Base-by-base conservation (phyloP, 2,797 vertebrate genomes). In the Acanthurus lineatus region DNA sequence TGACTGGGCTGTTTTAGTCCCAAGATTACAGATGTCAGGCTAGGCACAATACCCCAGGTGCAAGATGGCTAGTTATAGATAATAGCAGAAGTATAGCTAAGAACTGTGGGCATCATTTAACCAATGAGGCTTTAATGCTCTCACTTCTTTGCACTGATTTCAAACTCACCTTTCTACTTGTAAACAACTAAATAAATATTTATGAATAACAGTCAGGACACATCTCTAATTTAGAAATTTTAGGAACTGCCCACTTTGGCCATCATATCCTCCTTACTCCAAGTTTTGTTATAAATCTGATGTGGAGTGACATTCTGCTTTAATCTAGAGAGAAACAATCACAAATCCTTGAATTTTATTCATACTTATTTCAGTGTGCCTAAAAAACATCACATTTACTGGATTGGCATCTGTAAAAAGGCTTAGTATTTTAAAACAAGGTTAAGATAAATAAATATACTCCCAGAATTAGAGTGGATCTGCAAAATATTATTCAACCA, bases 1-100 rank as follows among this genome's bases (percentile, higher is more conserved):
- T 70, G 51, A 71, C 72, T 76, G 38, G 25, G 66, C 61, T 52
- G 17, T 67, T 62, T 62, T 22, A 12, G 40, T 25, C 16, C 9
- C 48, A 59, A 54, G 32, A n/a, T 38, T 17, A 32, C 11, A 35
- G 32, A 68, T 9, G 59, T 16, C 57, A 54, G 3, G 15, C 22
- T 48, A 58, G 28, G 22, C 19, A 40, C 10, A 60, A 48, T 52
- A 65, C 11, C 16, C 12, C 28, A 47, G 47, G 0, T 47, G 44
- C 9, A 63, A 49, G 59, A 28, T 52, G 38, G 9, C 58, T 16
- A 42, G 35, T 58, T 45, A 65, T 9, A 19, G 9, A 56, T 19
- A 44, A 19, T 20, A 12, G 16, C 25, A 20, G 19, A 4, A 14
- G n/a, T 48, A 28, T 1, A 48, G n/a, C 28, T 32, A n/a, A 76